Base-by-base conservation (phyloP, 2,113 vertebrate species). In the Athene cunicularia region DNA sequence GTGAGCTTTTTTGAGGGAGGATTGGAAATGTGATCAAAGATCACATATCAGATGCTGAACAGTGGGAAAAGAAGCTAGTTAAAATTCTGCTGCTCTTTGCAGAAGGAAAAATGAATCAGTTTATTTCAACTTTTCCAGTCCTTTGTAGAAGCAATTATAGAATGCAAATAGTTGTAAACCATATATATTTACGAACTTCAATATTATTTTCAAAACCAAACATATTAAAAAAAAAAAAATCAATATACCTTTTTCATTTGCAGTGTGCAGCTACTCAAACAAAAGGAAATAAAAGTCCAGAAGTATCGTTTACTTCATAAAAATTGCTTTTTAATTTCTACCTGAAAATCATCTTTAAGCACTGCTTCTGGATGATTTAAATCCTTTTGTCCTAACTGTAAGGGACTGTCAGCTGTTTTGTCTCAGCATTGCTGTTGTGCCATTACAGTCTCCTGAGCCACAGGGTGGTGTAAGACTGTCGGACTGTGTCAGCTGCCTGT, bases 81-180 rank as follows among this genome's bases (percentile, higher is more conserved):
- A 90, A 93, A 95, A 91, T 91, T 87, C 63, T 84, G 72, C 45
- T 95, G 39, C 20, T 85, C 64, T 80, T 94, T 83, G 33, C 47
- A 94, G 50, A 72, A 89, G 58, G 52, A 82, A 58, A 68, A 59
- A 37, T 28, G 33, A 82, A 91, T 88, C 79, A 60, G 14, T 93
- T 24, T 81, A 72, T 90, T 88, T 91, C 75, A 94, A 68, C 13
- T 19, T 95, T 95, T 94, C 39, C 53, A 91, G 22, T 77, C 32
- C 59, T 89, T 45, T 90, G 50, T 88, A 90, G 84, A 97, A 94
- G 47, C 60, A 87, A 95, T 95, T 93, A 94, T 66, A 79, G n/a
- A 96, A 87, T 71, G 82, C 33, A 97, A 96, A 95, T 96, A 97
- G 94, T 96, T 96, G 59, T 80, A 96, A 97, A 93, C 63, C 14